These are phyloP conservation scores for Anhinga anhinga DNA, from an alignment of 2,113 vertebrate genomes.

Conservation along the genomic window DNA sequence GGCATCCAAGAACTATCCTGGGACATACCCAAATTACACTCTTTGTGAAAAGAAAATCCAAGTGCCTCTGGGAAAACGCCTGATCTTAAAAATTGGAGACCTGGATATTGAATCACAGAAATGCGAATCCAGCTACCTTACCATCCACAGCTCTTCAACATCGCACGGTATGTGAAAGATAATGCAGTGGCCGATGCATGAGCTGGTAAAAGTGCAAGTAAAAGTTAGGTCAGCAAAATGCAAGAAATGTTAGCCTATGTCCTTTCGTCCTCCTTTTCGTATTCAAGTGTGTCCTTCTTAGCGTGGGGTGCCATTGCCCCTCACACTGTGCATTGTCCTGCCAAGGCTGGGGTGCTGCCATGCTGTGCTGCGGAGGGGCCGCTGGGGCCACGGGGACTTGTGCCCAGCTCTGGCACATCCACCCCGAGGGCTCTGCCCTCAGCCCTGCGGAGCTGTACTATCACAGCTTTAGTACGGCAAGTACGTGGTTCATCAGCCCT, in stretches of 20 bases:
- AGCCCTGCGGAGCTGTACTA: not conserved
- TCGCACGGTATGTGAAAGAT: slow-evolving; percentile 67
- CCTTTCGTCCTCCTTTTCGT: not conserved
- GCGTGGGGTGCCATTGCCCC: not conserved
- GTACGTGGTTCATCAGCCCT: accelerated
- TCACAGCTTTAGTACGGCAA: not conserved
- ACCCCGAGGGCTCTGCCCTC: not conserved
- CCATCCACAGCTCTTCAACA: slow-evolving; percentile 70
- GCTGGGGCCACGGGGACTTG: accelerated
- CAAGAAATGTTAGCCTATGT: not conserved
- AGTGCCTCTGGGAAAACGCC: slow-evolving; percentile 75
- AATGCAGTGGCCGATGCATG: accelerated
- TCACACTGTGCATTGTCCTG: accelerated
- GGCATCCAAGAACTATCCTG: slow-evolving; percentile 84
- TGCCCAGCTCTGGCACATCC: not conserved
- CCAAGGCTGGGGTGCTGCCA: not conserved
- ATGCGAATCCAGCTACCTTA: slow-evolving; percentile 80
- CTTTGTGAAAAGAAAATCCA: slow-evolving; percentile 79
- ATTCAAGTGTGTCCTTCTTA: accelerated
- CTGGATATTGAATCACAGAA: slow-evolving; percentile 81
- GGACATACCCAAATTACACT: slow-evolving; percentile 84
- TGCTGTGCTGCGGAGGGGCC: not conserved
- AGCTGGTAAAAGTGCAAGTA: not conserved
- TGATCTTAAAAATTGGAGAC: slow-evolving; percentile 83
- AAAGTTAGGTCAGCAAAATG: not conserved